These are phyloP conservation scores for Lepus oiostolus DNA, from an alignment of 2,797 vertebrate species.

Conservation along the genomic window DNA sequence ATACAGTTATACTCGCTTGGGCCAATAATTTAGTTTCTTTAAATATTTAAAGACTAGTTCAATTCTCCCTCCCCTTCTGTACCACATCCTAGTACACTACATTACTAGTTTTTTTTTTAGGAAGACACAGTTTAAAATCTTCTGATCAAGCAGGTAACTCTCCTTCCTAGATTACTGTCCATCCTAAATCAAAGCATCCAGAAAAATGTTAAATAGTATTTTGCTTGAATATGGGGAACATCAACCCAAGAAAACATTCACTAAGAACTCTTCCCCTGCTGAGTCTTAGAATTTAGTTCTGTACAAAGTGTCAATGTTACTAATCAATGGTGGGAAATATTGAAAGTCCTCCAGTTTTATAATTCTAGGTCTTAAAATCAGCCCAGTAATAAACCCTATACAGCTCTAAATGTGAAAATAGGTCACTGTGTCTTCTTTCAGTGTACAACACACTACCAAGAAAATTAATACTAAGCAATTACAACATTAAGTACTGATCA, in stretches of 20 bases:
- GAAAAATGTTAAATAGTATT: conserved; percentile 28
- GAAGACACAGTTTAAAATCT: conserved; percentile 28
- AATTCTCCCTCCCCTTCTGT: background rate
- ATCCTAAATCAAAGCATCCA: background rate
- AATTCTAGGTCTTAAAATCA: conserved; percentile 56
- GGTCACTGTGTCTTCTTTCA: conserved; percentile 38
- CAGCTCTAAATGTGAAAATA: conserved; percentile 62
- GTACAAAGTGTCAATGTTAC: background rate
- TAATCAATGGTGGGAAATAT: background rate
- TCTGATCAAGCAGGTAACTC: conserved; percentile 1
- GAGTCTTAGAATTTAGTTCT: background rate
- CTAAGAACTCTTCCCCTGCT: background rate
- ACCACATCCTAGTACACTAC: background rate
- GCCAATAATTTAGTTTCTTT: conserved; percentile 22
- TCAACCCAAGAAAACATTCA: background rate
- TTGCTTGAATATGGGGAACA: background rate
- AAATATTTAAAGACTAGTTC: conserved; percentile 30
- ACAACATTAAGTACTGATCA: conserved; percentile 51
- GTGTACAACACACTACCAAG: background rate
- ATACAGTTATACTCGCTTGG: background rate
- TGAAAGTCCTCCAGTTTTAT: conserved; percentile 33
- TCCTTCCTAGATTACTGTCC: conserved; percentile 10
- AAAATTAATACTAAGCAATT: conserved; percentile 29
- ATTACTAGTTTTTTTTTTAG: conserved; percentile 36
- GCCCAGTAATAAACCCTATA: conserved; percentile 2